Evolutionary conservation across 2,113 vertebrate species (phyloP).

Genomic region (Pachypanchax playfairii): DNA sequence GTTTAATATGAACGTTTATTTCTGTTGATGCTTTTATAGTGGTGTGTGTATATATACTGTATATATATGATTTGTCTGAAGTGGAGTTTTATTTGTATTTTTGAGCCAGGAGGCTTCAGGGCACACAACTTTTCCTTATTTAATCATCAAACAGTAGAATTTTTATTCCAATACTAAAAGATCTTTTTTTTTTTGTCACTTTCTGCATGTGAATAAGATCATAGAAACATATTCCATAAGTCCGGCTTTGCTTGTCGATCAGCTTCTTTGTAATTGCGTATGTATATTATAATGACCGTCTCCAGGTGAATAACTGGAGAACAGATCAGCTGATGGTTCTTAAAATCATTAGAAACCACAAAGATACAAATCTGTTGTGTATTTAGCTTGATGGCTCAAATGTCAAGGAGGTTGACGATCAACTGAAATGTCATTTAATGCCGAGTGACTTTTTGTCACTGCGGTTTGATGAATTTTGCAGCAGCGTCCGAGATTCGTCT

Average conservation of each 20-base stretch:
- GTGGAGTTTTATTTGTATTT: conserved; percentile 58
- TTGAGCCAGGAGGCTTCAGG: conserved; percentile 37
- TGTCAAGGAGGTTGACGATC: conserved; percentile 1
- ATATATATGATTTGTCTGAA: conserved; percentile 45
- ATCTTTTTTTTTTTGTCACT: not conserved
- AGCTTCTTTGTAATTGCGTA: no score
- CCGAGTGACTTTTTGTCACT: not conserved
- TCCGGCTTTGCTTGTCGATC: no score
- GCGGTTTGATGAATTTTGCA: not conserved
- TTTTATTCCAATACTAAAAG: conserved; percentile 13
- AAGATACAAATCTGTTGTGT: no score
- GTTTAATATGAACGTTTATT: conserved; percentile 44
- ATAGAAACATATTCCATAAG: no score
- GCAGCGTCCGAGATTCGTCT: no score
- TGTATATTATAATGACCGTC: no score
- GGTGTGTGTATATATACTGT: conserved; percentile 47
- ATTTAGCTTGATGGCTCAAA: not conserved
- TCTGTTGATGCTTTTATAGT: conserved; percentile 41
- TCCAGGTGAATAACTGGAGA: no score
- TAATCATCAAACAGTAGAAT: conserved; percentile 17
- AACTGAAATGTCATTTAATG: conserved; percentile 1
- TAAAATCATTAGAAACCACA: not conserved
- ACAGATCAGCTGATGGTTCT: not conserved
- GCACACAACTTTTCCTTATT: conserved; percentile 30
- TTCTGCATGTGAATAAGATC: not conserved